Evolutionary conservation across 2,113 vertebrate species (phyloP), one percentile per base, ranked within the genome.

Genomic region (Rhea pennata): DNA sequence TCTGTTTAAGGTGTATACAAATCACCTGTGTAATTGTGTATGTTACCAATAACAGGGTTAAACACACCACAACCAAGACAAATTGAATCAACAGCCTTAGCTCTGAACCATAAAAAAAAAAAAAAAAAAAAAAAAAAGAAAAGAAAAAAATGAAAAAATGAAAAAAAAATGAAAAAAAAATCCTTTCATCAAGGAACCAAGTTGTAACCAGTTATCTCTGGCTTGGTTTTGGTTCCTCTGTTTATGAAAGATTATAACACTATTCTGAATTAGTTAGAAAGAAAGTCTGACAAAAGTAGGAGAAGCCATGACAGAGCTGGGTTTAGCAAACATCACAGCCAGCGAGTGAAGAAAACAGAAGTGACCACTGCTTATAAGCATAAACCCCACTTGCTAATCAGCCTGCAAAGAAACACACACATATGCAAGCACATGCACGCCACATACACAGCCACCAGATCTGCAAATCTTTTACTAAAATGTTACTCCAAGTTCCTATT

Each of bases 31-130:
- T 92, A 95, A 97, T 92, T 29, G 33, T 80, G 72, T 85, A 65
- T 79, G 90, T 82, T 96, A 81, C 95, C 88, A 97, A 94, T 88
- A 97, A 92, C 86, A 36, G 93, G 93, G 94, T 94, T 95, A 85
- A 95, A 96, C 91, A 87, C 3, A 7, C 96, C 95, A 92, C 83
- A 58, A 93, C n/a, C 91, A 94, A 96, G 93, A 96, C 86, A 95
- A 97, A 97, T 92, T 92, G 59, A 86, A 92, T 62, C 70, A 87
- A 90, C 78, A 93, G 61, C 82, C 84, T 93, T 66, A 89, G 84
- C 48, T 74, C 89, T 79, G 84, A 95, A 87, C 61, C 83, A 90
- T 50, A 1, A 22, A 91, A 82, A 46, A 80, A 44, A 87, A 53
- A 42, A 31, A 75, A 73, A 61, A 71, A 1, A 20, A 84, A 73